These are phyloP conservation scores for Cerceris rybyensis DNA, from an alignment of 2,888 invertebrate species.

Conservation along the genomic window DNA sequence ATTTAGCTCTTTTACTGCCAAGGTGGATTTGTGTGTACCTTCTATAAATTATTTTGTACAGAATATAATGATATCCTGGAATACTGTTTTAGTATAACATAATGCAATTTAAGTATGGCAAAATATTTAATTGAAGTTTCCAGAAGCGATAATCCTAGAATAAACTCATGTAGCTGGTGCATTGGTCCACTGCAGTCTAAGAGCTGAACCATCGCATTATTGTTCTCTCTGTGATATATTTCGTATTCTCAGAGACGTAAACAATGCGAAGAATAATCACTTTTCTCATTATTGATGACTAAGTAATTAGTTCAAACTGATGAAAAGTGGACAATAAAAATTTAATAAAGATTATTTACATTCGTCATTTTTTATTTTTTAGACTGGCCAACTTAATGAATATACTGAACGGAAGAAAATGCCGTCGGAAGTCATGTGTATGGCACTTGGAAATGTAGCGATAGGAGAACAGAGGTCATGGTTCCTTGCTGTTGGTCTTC, in stretches of 20 bases:
- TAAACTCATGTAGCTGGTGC: too few relatives aligned
- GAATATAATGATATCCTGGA: too few relatives aligned
- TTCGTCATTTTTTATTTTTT: constrained; percentile 72
- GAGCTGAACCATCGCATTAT: constrained; percentile 64
- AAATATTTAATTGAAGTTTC: too few relatives aligned
- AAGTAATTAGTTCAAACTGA: constrained; percentile 26
- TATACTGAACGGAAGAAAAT: constrained; percentile 98
- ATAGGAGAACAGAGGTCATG: constrained; percentile 96
- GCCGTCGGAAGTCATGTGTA: constrained; percentile 98
- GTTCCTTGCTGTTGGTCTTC: constrained; percentile 97
- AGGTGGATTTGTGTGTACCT: too few relatives aligned
- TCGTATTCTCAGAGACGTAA: constrained; percentile 74
- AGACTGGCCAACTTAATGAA: constrained; percentile 99
- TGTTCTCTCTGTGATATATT: constrained; percentile 75
- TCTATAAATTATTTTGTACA: too few relatives aligned
- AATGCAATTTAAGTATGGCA: too few relatives aligned
- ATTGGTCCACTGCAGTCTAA: not conserved
- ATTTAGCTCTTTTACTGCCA: too few relatives aligned
- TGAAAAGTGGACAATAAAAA: constrained; percentile 51
- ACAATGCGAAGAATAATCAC: constrained; percentile 72
- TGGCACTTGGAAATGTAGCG: constrained; percentile 98
- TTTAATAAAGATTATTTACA: not conserved
- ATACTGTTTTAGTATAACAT: too few relatives aligned
- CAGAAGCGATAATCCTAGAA: too few relatives aligned
- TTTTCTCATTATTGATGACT: constrained; percentile 80